phyloP scores from a whole-genome alignment of 2,113 vertebrate species.

The Crotalus tigris region DNA sequence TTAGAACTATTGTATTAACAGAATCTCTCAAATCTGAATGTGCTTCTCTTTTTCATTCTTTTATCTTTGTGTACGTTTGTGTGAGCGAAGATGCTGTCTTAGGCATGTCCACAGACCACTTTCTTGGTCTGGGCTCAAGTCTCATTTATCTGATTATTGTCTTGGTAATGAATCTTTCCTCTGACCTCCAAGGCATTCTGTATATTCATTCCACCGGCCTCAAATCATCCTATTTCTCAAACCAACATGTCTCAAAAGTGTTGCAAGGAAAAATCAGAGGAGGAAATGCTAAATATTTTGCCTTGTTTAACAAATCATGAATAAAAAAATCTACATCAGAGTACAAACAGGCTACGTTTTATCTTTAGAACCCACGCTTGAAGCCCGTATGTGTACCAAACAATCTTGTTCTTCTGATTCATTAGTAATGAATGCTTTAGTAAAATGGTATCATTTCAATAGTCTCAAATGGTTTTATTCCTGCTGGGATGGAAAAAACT shows the following conservation, averaged over 20 bases:
- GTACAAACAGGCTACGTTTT: neutral
- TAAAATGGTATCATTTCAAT: neutral
- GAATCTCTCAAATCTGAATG: neutral
- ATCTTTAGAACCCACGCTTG: neutral
- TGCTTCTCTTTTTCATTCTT: neutral
- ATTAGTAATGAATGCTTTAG: neutral
- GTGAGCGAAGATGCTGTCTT: neutral
- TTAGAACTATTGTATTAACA: neutral
- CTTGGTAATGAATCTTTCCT: neutral
- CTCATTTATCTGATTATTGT: neutral
- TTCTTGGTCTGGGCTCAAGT: neutral
- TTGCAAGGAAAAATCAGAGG: neutral
- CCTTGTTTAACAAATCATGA: neutral
- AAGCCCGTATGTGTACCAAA: neutral
- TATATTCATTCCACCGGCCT: neutral
- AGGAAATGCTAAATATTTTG: neutral
- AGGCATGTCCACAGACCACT: neutral
- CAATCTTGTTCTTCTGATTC: neutral
- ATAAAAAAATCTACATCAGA: neutral
- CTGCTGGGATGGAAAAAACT: neutral
- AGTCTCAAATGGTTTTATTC: conserved; percentile 13
- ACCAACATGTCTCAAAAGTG: neutral
- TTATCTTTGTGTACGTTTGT: neutral
- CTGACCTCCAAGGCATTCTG: neutral
- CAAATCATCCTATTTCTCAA: neutral